Evolutionary conservation across 1,140 invertebrate species (phyloP), one percentile per base, ranked within the genome.

Genomic region (Hypsibius dujardini): DNA sequence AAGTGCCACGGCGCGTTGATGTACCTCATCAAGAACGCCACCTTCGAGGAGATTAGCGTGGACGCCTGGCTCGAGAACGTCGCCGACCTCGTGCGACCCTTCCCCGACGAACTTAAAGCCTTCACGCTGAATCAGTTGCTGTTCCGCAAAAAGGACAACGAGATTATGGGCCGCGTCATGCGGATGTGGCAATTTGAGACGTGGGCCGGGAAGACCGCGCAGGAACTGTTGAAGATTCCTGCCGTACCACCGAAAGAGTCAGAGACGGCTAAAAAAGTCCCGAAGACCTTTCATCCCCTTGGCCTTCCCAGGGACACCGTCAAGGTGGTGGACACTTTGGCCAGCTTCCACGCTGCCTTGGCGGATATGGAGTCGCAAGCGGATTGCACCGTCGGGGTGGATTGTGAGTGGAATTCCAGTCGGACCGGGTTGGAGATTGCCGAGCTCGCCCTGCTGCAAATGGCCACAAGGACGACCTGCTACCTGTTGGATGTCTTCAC

Each of bases 401-500:
- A 67, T 42, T 67, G 62, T 67, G 62, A 67, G 45, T 67, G 62
- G 62, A 15, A 67, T 42, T 15, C 62, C 3, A 12, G 42, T 67
- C 12, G 12, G 42, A 45, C 62, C 12, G 12, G 42, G 12, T 45
- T 15, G 12, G 62, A 67, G 45, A 7, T 7, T 3, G 42, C 12
- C 71, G 75, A 77, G 50, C 76, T 89, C 14, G 84, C 87, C 46
- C 75, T 90, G 42, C 82, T 90, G 74, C 88, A 90, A 80, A 81
- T 91, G 73, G 87, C 88, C 47, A 86, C 86, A 7, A 75, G 80
- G 72, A 77, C 83, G 59, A 77, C 79, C 75, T 81, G 88, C 42
- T 89, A 84, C 76, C 84, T 91, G 69, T 77, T 91, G 70, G 89
- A 91, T 77, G 82, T 87, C 40, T 79, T 85, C 28, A 67, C 73